These are phyloP conservation scores for Stigmatopora nigra DNA, from an alignment of 2,113 vertebrate species.

Conservation along the genomic window DNA sequence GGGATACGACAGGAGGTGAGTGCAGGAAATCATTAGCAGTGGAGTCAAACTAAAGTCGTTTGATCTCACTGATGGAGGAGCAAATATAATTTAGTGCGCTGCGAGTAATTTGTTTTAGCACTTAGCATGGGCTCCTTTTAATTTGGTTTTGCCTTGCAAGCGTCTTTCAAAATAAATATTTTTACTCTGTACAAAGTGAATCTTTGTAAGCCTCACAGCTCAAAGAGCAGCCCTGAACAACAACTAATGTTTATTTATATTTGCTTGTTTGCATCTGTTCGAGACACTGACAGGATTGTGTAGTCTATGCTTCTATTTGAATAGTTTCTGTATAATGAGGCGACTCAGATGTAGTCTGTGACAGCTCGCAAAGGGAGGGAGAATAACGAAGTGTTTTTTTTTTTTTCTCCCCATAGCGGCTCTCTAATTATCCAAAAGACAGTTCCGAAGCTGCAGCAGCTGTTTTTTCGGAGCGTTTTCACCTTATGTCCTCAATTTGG, in stretches of 20 bases:
- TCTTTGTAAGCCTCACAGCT: constrained; percentile 59
- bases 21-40: constrained; percentile 72
- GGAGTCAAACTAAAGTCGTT: constrained; percentile 65
- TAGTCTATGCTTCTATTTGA: constrained; percentile 58
- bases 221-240: constrained; percentile 57
- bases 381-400: constrained; percentile 64
- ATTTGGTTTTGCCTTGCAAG: constrained; percentile 70
- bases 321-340: constrained; percentile 64
- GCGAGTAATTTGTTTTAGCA: constrained; percentile 73
- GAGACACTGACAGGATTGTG: constrained; percentile 59
- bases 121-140: constrained; percentile 72
- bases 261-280: constrained; percentile 62
- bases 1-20: constrained; percentile 71
- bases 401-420: constrained; percentile 47
- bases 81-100: constrained; percentile 71
- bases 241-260: constrained; percentile 69
- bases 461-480: constrained; percentile 42
- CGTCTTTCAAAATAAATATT: constrained; percentile 71
- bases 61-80: constrained; percentile 71
- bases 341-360: constrained; percentile 55
- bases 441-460: constrained; percentile 42
- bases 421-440: constrained; percentile 61
- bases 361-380: constrained; percentile 58
- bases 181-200: constrained; percentile 68
- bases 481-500: constrained; percentile 44